Evolutionary conservation across 37 sponge, comb jelly and placozoan species (phyloP).

Genomic region (Haliclona indistincta): DNA sequence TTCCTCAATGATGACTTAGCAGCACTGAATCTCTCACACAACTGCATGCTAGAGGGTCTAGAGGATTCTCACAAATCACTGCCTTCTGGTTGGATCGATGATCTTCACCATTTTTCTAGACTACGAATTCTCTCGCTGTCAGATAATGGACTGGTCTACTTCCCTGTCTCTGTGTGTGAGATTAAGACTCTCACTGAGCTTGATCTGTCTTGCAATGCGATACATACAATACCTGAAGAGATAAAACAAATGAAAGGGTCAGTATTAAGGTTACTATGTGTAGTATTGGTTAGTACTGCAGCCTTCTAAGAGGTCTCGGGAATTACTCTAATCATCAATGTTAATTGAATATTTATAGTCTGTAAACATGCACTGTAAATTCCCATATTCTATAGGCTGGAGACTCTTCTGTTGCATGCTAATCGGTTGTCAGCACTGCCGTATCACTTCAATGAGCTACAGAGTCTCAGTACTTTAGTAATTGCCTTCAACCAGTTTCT

Average conservation of each 20-base stretch:
- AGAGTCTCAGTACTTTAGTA: conserved; percentile 53
- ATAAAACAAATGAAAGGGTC: conserved; percentile 50
- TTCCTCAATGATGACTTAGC: conserved; percentile 72
- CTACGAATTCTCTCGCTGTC: conserved; percentile 73
- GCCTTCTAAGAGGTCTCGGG: too few relatives aligned
- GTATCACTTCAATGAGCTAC: conserved; percentile 42
- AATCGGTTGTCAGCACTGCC: conserved; percentile 75
- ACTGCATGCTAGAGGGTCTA: conserved; percentile 61
- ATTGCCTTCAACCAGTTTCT: conserved; percentile 81
- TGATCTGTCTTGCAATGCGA: conserved; percentile 66
- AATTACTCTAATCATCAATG: too few relatives aligned
- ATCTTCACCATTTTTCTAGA: conserved; percentile 56
- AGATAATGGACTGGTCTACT: conserved; percentile 69
- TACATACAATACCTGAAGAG: conserved; percentile 50
- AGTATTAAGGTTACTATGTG: conserved; percentile 17
- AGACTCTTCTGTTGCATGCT: conserved; percentile 75
- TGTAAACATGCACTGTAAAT: not conserved
- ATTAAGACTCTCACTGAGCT: conserved; percentile 60
- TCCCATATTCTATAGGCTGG: conserved; percentile 35
- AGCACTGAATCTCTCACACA: conserved; percentile 71
- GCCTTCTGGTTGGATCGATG: conserved; percentile 71
- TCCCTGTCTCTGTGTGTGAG: conserved; percentile 70
- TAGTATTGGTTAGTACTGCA: not conserved
- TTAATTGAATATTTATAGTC: too few relatives aligned
- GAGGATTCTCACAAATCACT: not conserved